phyloP scores from a whole-genome alignment of 2,113 vertebrate species.

The Chascanopsetta lugubris region DNA sequence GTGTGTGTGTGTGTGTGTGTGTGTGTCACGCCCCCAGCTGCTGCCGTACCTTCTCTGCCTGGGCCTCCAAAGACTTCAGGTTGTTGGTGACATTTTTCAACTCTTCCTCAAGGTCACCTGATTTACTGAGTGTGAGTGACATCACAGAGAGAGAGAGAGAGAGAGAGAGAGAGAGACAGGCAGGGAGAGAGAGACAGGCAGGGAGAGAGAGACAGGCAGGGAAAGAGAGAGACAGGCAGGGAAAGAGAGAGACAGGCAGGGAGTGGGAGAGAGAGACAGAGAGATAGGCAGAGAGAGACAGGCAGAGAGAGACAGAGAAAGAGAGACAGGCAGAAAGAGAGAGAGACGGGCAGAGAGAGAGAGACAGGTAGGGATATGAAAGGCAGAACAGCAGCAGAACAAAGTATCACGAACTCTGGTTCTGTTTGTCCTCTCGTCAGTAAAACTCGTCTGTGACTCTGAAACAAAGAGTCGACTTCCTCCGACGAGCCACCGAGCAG shows the following conservation, averaged over 20 bases:
- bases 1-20: too few relatives aligned
- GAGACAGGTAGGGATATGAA: background rate
- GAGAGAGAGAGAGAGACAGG: slow-evolving; percentile 18
- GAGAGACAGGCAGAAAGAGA: slow-evolving; percentile 62
- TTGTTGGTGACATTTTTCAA: slow-evolving; percentile 99
- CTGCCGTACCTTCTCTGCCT: slow-evolving; percentile 94
- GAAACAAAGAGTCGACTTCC: too few relatives aligned
- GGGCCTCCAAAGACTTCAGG: slow-evolving; percentile 98
- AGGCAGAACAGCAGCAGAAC: too few relatives aligned
- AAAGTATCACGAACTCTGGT: background rate
- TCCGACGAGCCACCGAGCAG: too few relatives aligned
- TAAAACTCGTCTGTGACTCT: background rate
- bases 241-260: background rate
- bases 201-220: slow-evolving; percentile 67
- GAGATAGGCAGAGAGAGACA: slow-evolving; percentile 40
- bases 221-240: background rate
- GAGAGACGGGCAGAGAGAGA: slow-evolving; percentile 57
- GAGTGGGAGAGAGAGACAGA: slow-evolving; percentile 65
- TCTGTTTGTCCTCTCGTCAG: background rate
- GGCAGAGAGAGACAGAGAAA: slow-evolving; percentile 5
- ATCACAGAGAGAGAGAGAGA: slow-evolving; percentile 52
- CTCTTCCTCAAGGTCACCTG: slow-evolving; percentile 98
- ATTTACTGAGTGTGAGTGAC: slow-evolving; percentile 90
- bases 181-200: slow-evolving; percentile 37
- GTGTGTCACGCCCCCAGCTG: slow-evolving; percentile 8